Evolutionary conservation across 2,888 invertebrate genomes (phyloP).

Genomic region (Lithophane socia): DNA sequence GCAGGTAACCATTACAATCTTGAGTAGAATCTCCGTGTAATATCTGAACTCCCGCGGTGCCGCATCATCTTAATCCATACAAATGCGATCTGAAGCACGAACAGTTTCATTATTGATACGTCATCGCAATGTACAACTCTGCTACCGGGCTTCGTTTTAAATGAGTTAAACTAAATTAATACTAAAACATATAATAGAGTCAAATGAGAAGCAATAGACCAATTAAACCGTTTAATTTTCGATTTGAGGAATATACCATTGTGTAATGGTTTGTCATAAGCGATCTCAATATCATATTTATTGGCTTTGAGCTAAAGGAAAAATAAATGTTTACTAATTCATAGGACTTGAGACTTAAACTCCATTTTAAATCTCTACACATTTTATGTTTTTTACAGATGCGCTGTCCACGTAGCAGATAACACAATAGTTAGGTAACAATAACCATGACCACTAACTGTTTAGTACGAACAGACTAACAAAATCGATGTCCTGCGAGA

Average conservation of each 20-base stretch:
- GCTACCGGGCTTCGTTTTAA: constrained; percentile 52
- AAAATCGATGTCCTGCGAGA: not conserved
- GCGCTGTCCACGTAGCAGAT: not conserved
- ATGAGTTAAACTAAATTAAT: constrained; percentile 30
- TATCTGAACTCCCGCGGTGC: constrained; percentile 47
- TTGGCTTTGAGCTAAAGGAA: not conserved
- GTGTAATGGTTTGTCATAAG: not conserved
- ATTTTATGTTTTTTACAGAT: not conserved
- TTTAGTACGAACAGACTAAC: not conserved
- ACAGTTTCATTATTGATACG: constrained; percentile 47
- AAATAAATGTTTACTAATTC: not conserved
- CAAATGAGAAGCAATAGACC: constrained; percentile 19
- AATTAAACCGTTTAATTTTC: constrained; percentile 25
- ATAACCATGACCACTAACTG: not conserved
- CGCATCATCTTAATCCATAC: constrained; percentile 47
- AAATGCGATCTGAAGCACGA: constrained; percentile 47
- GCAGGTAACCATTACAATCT: constrained; percentile 44
- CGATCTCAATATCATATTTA: not conserved
- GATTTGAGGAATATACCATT: not conserved
- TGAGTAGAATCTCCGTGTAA: constrained; percentile 47
- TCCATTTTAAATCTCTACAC: not conserved
- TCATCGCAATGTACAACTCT: constrained; percentile 17
- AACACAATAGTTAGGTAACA: not conserved
- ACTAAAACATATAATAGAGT: constrained; percentile 30
- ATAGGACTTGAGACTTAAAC: not conserved